Conservation (phyloP, 2,888 invertebrate genomes). For the Diadegma fenestrale region DNA sequence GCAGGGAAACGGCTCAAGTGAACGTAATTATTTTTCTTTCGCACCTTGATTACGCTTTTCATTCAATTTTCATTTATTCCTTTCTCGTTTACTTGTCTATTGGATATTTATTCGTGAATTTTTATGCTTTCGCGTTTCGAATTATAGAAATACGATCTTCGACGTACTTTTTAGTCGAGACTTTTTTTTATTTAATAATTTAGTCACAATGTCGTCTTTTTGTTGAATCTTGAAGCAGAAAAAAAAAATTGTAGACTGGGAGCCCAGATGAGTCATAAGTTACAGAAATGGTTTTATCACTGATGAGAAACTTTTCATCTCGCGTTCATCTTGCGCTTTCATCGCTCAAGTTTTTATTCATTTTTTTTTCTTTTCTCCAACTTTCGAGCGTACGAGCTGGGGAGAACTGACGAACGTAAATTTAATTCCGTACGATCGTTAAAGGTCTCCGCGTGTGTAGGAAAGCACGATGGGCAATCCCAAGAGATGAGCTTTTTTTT, state of each 20-base stretch:
- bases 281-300: slow-evolving; percentile 20
- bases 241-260: slow-evolving; percentile 4
- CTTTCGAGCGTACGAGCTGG: slow-evolving; percentile 13
- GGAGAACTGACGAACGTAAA: slow-evolving; percentile 44
- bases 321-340: slow-evolving; percentile 16
- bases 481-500: slow-evolving; percentile 43
- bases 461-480: slow-evolving; percentile 34
- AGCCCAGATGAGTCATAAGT: not conserved
- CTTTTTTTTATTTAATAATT: not conserved
- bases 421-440: slow-evolving; percentile 61
- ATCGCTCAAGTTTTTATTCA: slow-evolving; percentile 27
- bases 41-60: not conserved
- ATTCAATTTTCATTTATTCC: not conserved
- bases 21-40: not conserved
- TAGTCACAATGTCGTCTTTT: not conserved
- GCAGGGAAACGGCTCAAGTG: not conserved
- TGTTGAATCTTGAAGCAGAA: not conserved
- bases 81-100: not conserved
- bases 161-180: not conserved
- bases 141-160: not conserved
- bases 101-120: not conserved
- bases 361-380: slow-evolving; percentile 14
- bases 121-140: not conserved
- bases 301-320: slow-evolving; percentile 50
- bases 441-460: slow-evolving; percentile 35